Evolutionary conservation across 2,113 vertebrate genomes (phyloP), one percentile per base, ranked within the genome.

Genomic region (Ginglymostoma cirratum): DNA sequence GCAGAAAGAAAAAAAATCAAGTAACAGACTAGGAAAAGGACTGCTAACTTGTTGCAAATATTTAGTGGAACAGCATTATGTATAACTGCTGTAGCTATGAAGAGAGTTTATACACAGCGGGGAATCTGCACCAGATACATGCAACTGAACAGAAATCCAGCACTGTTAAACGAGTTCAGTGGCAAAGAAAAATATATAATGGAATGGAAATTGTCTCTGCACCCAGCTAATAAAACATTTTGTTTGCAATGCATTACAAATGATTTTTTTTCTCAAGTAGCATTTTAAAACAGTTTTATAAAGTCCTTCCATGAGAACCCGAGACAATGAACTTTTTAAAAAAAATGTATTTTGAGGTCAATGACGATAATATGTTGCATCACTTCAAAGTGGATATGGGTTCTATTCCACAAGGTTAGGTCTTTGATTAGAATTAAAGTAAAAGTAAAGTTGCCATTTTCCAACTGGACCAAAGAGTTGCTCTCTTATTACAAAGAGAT

Each of bases 51-150:
- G 69, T 52, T 95, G 42, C 69, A 95, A 48, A 7, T 24, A 95
- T 95, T 95, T 95, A 19, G 42, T 72, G 15, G 38, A 70, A 17
- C 23, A 72, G 93, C 48, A 12, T 48, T 95, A 48, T 45, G 93
- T 48, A 12, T 95, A 45, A 70, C 65, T 70, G 92, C 65, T 38
- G 24, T 15, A 45, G 30, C 14, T 72, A 52, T 72, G 94, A 95
- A 95, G 45, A 69, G 90, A 94, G 61, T 94, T 94, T 94, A 45
- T 94, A 27, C 92, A 94, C 92, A 94, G 66, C 76, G 42, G 67
- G 94, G 69, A 52, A 52, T 12, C 69, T 72, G 12, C n/a, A 69
- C 27, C 45, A 95, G 94, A 95, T 95, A 94, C 30, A 94, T 21
- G 38, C 93, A 24, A 14, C 67, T 94, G 93, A 94, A 70, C 38